Conservation (phyloP, 2,888 invertebrate species). For the Serrognathus titanus region DNA sequence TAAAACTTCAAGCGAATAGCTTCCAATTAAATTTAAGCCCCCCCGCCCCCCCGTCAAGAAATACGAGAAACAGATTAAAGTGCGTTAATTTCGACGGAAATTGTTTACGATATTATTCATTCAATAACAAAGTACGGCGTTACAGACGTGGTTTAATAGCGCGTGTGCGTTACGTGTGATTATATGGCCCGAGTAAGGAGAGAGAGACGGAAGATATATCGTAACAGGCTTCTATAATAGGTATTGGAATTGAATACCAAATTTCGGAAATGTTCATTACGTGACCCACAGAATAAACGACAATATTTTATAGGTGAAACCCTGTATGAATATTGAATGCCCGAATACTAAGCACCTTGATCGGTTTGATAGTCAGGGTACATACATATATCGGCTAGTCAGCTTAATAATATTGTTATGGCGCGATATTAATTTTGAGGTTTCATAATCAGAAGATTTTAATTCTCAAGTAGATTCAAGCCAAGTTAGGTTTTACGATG, state of each 20-base stretch:
- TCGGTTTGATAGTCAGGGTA: background rate
- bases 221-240: background rate
- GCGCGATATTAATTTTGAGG: too few species aligned
- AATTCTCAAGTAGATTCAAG: too few species aligned
- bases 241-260: slow-evolving; percentile 34
- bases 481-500: too few species aligned
- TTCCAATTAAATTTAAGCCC: background rate
- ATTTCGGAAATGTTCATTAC: slow-evolving; percentile 46
- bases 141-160: too few species aligned
- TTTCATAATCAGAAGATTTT: too few species aligned
- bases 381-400: background rate
- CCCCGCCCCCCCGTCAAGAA: too few species aligned
- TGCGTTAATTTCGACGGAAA: too few species aligned
- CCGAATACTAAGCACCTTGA: slow-evolving; percentile 12
- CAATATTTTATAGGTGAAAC: slow-evolving; percentile 29
- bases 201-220: background rate
- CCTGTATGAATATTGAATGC: slow-evolving; percentile 26
- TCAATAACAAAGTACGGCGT: too few species aligned
- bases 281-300: slow-evolving; percentile 40
- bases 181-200: background rate
- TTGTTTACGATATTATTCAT: too few species aligned
- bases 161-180: too few species aligned
- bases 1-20: background rate
- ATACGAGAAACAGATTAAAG: too few species aligned
- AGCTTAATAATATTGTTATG: too few species aligned